phyloP scores from a whole-genome alignment of 2,888 invertebrate genomes.

The Andrena chrysosceles region DNA sequence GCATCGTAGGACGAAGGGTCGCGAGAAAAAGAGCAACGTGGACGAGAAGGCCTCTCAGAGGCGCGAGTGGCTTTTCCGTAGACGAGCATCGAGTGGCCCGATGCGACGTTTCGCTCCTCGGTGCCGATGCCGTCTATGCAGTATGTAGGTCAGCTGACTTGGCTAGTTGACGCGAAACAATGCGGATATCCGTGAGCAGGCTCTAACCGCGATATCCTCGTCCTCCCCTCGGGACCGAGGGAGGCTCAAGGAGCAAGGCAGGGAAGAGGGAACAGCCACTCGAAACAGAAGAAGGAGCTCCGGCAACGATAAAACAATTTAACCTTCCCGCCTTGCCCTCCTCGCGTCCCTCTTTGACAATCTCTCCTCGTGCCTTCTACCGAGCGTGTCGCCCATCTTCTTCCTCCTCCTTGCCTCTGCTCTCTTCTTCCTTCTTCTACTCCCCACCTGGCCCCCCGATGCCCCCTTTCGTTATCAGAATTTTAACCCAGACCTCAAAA shows the following conservation, averaged over 20 bases:
- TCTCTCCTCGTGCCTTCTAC: background rate
- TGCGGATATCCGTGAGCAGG: slow-evolving; percentile 76
- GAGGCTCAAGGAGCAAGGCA: background rate
- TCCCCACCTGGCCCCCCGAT: too few species aligned
- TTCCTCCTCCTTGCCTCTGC: too few species aligned
- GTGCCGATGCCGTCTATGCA: slow-evolving; percentile 55
- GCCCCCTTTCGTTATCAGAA: background rate
- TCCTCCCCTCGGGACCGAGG: background rate
- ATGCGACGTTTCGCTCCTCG: slow-evolving; percentile 62
- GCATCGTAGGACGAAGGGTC: background rate
- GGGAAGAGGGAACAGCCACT: slow-evolving; percentile 17
- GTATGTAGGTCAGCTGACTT: slow-evolving; percentile 80
- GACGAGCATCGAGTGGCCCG: slow-evolving; percentile 70
- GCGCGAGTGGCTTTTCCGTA: slow-evolving; percentile 70
- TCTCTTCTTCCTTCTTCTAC: too few species aligned
- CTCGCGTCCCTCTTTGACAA: background rate
- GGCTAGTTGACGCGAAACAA: slow-evolving; percentile 78
- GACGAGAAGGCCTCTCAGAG: slow-evolving; percentile 43
- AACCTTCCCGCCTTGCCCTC: slow-evolving; percentile 10
- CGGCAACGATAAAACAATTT: slow-evolving; percentile 39
- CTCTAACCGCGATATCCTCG: slow-evolving; percentile 56
- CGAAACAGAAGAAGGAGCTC: slow-evolving; percentile 24
- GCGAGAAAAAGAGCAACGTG: background rate
- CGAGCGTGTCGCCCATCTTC: background rate
- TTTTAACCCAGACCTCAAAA: background rate